Evolutionary conservation across 2,888 invertebrate genomes (phyloP).

Genomic region (Coelinius sp.): DNA sequence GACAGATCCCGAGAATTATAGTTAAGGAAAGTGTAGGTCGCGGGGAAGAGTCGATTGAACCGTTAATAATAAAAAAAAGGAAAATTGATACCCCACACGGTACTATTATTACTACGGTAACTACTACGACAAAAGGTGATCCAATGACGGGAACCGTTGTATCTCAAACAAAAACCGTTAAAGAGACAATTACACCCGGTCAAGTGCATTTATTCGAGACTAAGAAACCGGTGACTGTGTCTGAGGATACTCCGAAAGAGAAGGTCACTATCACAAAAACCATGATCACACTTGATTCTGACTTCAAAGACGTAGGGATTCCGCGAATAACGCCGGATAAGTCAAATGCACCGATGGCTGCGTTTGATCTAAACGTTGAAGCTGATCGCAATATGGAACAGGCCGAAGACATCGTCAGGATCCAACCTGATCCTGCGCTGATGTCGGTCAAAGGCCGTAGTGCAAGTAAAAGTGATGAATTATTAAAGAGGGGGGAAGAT

Average conservation of each 20-base stretch:
- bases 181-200: slow-evolving; percentile 48
- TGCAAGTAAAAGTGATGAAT: slow-evolving; percentile 71
- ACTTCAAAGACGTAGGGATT: slow-evolving; percentile 30
- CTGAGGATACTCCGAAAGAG: neutral
- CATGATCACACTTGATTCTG: slow-evolving; percentile 37
- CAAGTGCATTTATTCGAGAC: slow-evolving; percentile 45
- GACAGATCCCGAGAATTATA: slow-evolving; percentile 44
- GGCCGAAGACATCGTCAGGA: slow-evolving; percentile 50
- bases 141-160: slow-evolving; percentile 50
- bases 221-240: slow-evolving; percentile 45
- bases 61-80: slow-evolving; percentile 54
- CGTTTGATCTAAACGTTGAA: slow-evolving; percentile 52
- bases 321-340: slow-evolving; percentile 39
- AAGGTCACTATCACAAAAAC: slow-evolving; percentile 44
- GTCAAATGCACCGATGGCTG: slow-evolving; percentile 50
- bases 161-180: slow-evolving; percentile 55
- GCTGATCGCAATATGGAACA: slow-evolving; percentile 47
- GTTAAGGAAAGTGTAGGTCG: slow-evolving; percentile 38
- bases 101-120: slow-evolving; percentile 53
- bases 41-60: slow-evolving; percentile 49
- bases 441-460: slow-evolving; percentile 48
- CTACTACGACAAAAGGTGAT: slow-evolving; percentile 50
- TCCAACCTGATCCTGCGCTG: slow-evolving; percentile 48
- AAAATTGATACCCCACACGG: slow-evolving; percentile 50
- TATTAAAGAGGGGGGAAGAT: slow-evolving; percentile 74